Evolutionary conservation across 2,888 invertebrate species (phyloP), one percentile per base, ranked within the genome.

Genomic region (Lomographa bimaculata): DNA sequence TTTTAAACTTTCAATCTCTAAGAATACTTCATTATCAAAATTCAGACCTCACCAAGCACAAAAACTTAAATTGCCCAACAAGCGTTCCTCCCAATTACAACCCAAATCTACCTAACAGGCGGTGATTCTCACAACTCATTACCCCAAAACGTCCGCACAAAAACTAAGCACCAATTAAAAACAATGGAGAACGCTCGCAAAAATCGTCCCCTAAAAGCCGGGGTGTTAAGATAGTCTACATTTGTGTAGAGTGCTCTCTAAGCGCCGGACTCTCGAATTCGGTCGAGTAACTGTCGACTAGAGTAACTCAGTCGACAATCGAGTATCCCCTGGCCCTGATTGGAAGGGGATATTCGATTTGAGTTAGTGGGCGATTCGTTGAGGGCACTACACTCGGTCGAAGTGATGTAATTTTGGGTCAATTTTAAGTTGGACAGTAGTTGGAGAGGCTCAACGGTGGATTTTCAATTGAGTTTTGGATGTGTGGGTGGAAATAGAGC

Each of bases 91-190:
- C 18, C 42, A 30, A 41, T 42, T 36, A 36, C 42, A 42, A 30
- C 35, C 18, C 42, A 42, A 36, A 42, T 36, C 26, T 9, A 30
- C 36, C 20, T 36, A 37, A 37, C 42, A 26, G 10, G 27, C 20
- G 18, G 26, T 16, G 32, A 32, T 36, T 27, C 57, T 42, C 61
- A 56, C 61, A 66, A 69, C 64, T 68, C 66, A 68, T 74, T 73
- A 70, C 60, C 46, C 59, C 54, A 50, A 56, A 64, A 69, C 60
- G 56, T 54, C 37, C 30, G 62, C 63, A 54, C 64, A 60, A 66
- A 65, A 74, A 71, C 70, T 67, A 71, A 77, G 75, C 65, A 65
- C 68, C 76, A 77, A 80, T 79, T 80, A 77, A 79, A 77, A 76
- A 75, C 71, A 73, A 74, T 72, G 71, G 68, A 36, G 39, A 37